Evolutionary conservation across 2,888 invertebrate genomes (phyloP).

Genomic region (Drosophila merina): DNA sequence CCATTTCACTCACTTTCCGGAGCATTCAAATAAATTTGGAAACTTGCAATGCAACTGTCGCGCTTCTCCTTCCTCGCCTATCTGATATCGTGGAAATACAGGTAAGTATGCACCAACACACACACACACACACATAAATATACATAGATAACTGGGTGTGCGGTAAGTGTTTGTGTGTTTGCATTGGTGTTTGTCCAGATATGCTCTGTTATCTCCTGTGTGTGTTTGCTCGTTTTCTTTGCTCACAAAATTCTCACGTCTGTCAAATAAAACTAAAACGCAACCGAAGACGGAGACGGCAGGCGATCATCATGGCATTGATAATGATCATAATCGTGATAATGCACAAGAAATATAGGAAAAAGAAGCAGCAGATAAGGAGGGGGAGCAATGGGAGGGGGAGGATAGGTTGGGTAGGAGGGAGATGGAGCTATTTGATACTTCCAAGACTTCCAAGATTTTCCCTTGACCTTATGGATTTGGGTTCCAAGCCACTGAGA

Average conservation of each 20-base stretch:
- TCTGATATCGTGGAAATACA: not conserved
- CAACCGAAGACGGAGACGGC: slow-evolving; percentile 22
- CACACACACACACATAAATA: slow-evolving; percentile 3
- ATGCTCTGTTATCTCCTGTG: slow-evolving; percentile 66
- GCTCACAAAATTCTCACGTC: slow-evolving; percentile 74
- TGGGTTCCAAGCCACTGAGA: not conserved
- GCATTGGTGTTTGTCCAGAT: slow-evolving; percentile 37
- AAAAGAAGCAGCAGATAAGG: not conserved
- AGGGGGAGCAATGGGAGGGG: too few species aligned
- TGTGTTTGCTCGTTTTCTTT: slow-evolving; percentile 59
- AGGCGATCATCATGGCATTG: slow-evolving; percentile 18
- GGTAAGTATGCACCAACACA: not conserved
- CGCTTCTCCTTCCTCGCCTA: not conserved
- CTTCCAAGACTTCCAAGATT: slow-evolving; percentile 9
- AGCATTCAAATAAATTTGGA: too few species aligned
- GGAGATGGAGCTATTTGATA: slow-evolving; percentile 18
- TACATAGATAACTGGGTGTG: too few species aligned
- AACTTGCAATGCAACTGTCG: too few species aligned
- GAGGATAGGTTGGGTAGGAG: not conserved
- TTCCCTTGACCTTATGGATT: slow-evolving; percentile 5
- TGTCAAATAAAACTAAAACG: slow-evolving; percentile 51
- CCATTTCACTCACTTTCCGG: too few species aligned
- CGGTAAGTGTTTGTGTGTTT: slow-evolving; percentile 13
- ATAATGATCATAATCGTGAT: slow-evolving; percentile 22
- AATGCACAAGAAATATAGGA: slow-evolving; percentile 1